Conservation (phyloP, 2,888 invertebrate species). For the Eupelmus urozonus region DNA sequence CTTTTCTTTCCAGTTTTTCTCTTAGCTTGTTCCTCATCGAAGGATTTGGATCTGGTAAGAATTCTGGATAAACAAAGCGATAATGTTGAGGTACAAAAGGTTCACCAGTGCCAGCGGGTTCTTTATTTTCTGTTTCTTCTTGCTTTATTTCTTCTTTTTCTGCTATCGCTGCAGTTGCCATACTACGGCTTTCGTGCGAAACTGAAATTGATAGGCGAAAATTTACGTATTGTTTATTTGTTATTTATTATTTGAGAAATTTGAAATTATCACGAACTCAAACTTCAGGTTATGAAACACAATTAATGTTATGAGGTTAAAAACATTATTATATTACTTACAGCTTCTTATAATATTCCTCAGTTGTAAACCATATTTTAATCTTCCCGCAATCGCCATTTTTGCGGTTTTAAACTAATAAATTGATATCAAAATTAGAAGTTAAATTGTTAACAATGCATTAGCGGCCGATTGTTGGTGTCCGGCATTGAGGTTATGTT, state of each 20-base stretch:
- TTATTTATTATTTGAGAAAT: neutral
- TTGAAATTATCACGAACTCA: neutral
- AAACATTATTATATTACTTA: constrained; percentile 29
- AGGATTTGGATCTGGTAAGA: constrained; percentile 91
- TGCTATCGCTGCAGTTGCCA: constrained; percentile 32
- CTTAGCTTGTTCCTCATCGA: constrained; percentile 87
- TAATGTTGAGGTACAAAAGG: constrained; percentile 73
- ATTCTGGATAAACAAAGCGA: constrained; percentile 91
- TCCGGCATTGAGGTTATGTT: too few species aligned
- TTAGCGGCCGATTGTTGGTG: too few species aligned
- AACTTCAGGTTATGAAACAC: constrained; percentile 14
- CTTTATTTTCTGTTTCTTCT: neutral
- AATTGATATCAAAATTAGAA: too few species aligned
- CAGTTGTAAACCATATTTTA: constrained; percentile 45
- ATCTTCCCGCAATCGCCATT: constrained; percentile 63
- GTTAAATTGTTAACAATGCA: too few species aligned
- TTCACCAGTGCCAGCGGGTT: neutral
- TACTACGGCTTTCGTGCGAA: constrained; percentile 34
- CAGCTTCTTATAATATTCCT: constrained; percentile 47
- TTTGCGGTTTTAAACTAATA: constrained; percentile 42
- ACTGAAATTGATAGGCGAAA: constrained; percentile 50
- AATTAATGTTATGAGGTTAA: neutral
- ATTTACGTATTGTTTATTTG: neutral
- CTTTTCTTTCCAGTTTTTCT: constrained; percentile 93
- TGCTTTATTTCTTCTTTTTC: constrained; percentile 19